These are phyloP conservation scores for Menidia menidia DNA, from an alignment of 2,797 vertebrate genomes.

Conservation along the genomic window DNA sequence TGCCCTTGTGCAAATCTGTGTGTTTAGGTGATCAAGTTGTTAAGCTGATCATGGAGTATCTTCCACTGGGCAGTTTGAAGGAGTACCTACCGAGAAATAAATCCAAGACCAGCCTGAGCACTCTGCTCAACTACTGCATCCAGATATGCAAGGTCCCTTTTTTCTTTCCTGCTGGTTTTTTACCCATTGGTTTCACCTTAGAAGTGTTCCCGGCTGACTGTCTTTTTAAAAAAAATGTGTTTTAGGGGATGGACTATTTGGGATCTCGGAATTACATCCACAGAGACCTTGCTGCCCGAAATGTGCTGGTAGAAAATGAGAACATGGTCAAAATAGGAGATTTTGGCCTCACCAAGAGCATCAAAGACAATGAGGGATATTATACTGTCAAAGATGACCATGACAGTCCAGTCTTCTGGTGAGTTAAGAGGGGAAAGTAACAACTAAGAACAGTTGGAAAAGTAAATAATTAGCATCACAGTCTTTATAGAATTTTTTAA, in stretches of 20 bases:
- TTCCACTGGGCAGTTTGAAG: constrained; percentile 95
- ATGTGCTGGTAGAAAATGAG: constrained; percentile 95
- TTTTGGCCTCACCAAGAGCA: constrained; percentile 96
- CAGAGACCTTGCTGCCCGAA: constrained; percentile 94
- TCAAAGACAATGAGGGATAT: constrained; percentile 94
- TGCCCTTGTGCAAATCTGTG: constrained; percentile 2
- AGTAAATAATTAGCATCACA: too few species aligned
- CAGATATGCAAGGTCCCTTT: constrained; percentile 93
- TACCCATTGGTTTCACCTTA: neutral
- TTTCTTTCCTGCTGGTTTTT: neutral
- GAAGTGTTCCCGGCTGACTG: neutral
- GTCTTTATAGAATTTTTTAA: too few species aligned
- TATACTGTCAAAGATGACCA: constrained; percentile 95
- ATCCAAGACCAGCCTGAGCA: constrained; percentile 86
- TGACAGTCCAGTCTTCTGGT: constrained; percentile 98
- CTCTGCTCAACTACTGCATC: constrained; percentile 89
- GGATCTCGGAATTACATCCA: constrained; percentile 94
- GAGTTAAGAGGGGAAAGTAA: constrained; percentile 24
- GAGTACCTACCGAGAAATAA: constrained; percentile 94
- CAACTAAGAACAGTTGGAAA: neutral
- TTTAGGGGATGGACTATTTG: constrained; percentile 96
- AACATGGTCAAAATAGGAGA: constrained; percentile 96
- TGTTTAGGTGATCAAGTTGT: constrained; percentile 89
- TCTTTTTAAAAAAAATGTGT: neutral
- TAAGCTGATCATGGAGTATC: constrained; percentile 98